Percentiles rank a stretch among this genome's conserved stretches.
Conservation (phyloP, 1,140 invertebrate genomes). For the Leptonema lineaticorne region DNA sequence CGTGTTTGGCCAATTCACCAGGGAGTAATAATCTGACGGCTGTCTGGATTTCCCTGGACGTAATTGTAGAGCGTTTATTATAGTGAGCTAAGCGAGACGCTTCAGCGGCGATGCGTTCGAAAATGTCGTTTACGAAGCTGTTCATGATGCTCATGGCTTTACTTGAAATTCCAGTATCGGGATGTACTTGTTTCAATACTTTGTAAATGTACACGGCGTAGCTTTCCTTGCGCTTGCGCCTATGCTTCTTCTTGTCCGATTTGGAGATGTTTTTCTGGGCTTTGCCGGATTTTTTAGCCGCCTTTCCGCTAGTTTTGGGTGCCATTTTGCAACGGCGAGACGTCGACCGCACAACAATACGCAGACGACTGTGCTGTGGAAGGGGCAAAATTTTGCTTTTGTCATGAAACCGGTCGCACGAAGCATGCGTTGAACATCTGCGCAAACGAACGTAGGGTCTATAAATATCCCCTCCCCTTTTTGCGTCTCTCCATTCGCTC, state of each 20-base stretch:
- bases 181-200: slow-evolving; percentile 70
- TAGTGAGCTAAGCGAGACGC: slow-evolving; percentile 68
- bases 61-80: slow-evolving; percentile 67
- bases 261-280: slow-evolving; percentile 60
- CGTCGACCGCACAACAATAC: too few relatives aligned
- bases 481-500: background rate
- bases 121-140: slow-evolving; percentile 69
- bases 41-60: slow-evolving; percentile 58
- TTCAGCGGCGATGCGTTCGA: slow-evolving; percentile 59
- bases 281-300: slow-evolving; percentile 59
- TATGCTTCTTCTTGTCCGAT: slow-evolving; percentile 60
- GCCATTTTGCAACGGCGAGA: too few relatives aligned
- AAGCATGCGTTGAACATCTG: background rate
- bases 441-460: background rate
- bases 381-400: background rate
- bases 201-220: slow-evolving; percentile 75
- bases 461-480: background rate
- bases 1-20: slow-evolving; percentile 62
- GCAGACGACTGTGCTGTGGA: too few relatives aligned
- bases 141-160: slow-evolving; percentile 66
- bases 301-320: slow-evolving; percentile 54
- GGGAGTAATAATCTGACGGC: slow-evolving; percentile 59
- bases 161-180: slow-evolving; percentile 66
- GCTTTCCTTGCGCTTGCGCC: slow-evolving; percentile 62
- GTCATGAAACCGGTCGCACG: too few relatives aligned